These are phyloP conservation scores for Drosophila nr. fundita DNA, from an alignment of 2,888 invertebrate species.

Conservation along the genomic window DNA sequence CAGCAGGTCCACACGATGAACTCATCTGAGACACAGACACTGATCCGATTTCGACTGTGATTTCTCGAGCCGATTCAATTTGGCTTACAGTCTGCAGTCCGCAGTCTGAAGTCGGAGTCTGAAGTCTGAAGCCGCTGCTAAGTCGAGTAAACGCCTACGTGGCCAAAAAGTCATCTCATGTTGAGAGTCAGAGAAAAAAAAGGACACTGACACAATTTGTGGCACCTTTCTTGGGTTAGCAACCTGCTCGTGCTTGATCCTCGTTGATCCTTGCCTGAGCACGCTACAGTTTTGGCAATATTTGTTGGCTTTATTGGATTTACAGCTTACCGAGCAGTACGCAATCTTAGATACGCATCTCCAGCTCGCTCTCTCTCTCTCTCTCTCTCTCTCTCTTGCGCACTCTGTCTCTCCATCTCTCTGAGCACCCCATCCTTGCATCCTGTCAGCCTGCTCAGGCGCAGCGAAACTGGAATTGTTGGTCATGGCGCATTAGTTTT, in stretches of 20 bases:
- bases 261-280: slow-evolving; percentile 66
- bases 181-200: slow-evolving; percentile 40
- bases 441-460: slow-evolving; percentile 46
- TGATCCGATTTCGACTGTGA: slow-evolving; percentile 57
- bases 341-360: slow-evolving; percentile 66
- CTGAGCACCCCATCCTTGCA: slow-evolving; percentile 11
- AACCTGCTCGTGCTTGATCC: slow-evolving; percentile 51
- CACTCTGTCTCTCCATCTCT: slow-evolving; percentile 14
- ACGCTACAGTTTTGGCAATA: slow-evolving; percentile 79
- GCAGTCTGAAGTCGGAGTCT: background rate
- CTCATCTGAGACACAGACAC: slow-evolving; percentile 68
- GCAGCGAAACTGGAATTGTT: slow-evolving; percentile 60
- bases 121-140: slow-evolving; percentile 80
- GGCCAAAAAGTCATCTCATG: slow-evolving; percentile 82
- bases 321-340: slow-evolving; percentile 70
- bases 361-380: background rate
- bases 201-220: slow-evolving; percentile 72
- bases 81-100: slow-evolving; percentile 76
- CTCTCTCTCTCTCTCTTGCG: slow-evolving; percentile 8
- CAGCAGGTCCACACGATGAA: slow-evolving; percentile 58
- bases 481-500: slow-evolving; percentile 69
- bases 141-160: slow-evolving; percentile 84
- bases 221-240: slow-evolving; percentile 52
- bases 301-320: slow-evolving; percentile 83
- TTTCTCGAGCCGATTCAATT: slow-evolving; percentile 78